Percentiles rank a stretch among this genome's conserved stretches.
Conservation (phyloP, 2,888 invertebrate genomes). For the Aspidiotus rigidus region DNA sequence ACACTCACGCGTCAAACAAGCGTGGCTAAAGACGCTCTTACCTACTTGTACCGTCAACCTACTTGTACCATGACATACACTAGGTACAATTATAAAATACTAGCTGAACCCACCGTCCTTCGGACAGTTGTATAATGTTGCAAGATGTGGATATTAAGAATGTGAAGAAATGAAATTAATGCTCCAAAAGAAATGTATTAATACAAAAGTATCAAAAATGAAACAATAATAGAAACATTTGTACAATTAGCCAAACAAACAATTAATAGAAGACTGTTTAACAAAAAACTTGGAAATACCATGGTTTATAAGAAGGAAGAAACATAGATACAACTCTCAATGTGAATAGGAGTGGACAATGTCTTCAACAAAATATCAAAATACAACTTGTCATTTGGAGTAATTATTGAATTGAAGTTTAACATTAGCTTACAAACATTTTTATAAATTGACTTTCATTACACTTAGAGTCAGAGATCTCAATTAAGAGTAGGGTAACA, state of each 20-base stretch:
- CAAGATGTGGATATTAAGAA: constrained; percentile 1
- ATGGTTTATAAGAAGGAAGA: background rate
- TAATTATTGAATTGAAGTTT: background rate
- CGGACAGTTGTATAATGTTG: background rate
- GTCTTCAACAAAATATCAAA: background rate
- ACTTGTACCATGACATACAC: too few species aligned
- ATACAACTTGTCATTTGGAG: background rate
- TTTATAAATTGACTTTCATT: too few species aligned
- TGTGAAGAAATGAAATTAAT: background rate
- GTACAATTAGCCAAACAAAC: background rate
- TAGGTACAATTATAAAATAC: constrained; percentile 11
- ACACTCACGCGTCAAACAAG: too few species aligned
- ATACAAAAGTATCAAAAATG: constrained; percentile 1
- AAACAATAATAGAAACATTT: background rate
- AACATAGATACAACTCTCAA: too few species aligned
- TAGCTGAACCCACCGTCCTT: constrained; percentile 12
- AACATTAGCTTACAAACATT: too few species aligned
- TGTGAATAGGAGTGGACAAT: too few species aligned
- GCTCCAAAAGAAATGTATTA: background rate
- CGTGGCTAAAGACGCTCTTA: too few species aligned
- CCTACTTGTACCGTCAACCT: too few species aligned
- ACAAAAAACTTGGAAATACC: background rate
- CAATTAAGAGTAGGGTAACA: too few species aligned
- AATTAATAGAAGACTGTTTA: background rate
- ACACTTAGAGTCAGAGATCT: too few species aligned